Evolutionary conservation across 2,888 invertebrate species (phyloP).

Genomic region (Temnothorax rugatulus): DNA sequence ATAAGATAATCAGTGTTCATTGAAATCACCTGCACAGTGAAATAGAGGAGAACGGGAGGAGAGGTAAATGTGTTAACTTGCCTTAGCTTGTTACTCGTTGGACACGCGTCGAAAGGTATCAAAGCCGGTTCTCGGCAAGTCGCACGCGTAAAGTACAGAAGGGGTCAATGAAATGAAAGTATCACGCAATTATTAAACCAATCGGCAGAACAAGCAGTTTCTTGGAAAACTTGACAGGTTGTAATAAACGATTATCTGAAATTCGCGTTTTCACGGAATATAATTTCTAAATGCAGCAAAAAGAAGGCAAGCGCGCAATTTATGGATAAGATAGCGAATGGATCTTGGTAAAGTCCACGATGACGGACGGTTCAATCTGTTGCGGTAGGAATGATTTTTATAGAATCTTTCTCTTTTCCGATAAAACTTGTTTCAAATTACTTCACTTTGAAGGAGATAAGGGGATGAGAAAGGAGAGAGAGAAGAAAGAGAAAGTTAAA

Average conservation of each 20-base stretch:
- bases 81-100: not conserved
- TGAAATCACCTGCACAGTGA: not conserved
- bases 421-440: not conserved
- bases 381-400: not conserved
- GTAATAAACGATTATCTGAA: constrained; percentile 2
- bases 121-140: constrained; percentile 14
- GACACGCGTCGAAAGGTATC: constrained; percentile 15
- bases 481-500: not conserved
- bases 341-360: not conserved
- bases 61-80: not conserved
- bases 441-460: not conserved
- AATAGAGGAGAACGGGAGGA: not conserved
- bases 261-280: not conserved
- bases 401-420: not conserved
- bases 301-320: not conserved
- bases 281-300: not conserved
- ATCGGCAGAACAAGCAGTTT: not conserved
- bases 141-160: not conserved
- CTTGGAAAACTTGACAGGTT: not conserved
- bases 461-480: not conserved
- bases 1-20: not conserved
- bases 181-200: constrained; percentile 5
- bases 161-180: constrained; percentile 9
- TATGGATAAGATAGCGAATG: not conserved
- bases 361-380: not conserved